These are phyloP conservation scores for Hirtodrosophila trivittata DNA, from an alignment of 2,888 invertebrate species.

Conservation along the genomic window DNA sequence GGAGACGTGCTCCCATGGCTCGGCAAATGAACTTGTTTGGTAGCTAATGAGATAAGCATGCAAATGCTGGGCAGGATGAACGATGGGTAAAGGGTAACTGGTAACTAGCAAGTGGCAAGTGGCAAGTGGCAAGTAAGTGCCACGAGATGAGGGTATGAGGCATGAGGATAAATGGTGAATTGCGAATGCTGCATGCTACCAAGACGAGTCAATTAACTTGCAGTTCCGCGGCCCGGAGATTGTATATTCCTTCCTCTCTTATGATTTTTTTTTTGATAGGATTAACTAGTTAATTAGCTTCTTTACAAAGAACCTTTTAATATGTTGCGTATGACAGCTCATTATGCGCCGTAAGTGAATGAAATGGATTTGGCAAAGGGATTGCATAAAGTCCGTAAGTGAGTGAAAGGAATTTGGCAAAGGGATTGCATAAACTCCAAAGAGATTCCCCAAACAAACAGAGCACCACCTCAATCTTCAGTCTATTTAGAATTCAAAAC, in stretches of 20 bases:
- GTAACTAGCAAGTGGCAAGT: too few species aligned
- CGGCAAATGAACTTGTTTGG: constrained; percentile 72
- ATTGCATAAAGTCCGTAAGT: not conserved
- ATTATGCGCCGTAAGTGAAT: constrained; percentile 1
- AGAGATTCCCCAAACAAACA: too few species aligned
- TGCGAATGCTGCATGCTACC: not conserved
- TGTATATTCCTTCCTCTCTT: constrained; percentile 15
- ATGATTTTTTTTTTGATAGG: constrained; percentile 8
- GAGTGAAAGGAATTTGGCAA: not conserved
- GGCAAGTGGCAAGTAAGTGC: too few species aligned
- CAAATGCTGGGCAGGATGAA: constrained; percentile 39
- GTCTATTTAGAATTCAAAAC: not conserved
- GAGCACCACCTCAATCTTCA: too few species aligned
- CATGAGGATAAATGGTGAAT: not conserved
- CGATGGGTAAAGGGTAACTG: constrained; percentile 3
- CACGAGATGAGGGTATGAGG: too few species aligned
- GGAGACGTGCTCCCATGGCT: constrained; percentile 50
- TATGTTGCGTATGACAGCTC: constrained; percentile 17
- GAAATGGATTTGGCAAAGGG: not conserved
- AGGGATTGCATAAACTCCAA: not conserved
- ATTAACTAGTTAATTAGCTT: constrained; percentile 30
- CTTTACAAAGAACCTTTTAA: constrained; percentile 18
- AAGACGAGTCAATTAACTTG: constrained; percentile 60
- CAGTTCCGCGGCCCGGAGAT: constrained; percentile 46
- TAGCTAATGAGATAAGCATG: constrained; percentile 74